Evolutionary conservation across 1,140 invertebrate genomes (phyloP).

Genomic region (Capitella teleta): DNA sequence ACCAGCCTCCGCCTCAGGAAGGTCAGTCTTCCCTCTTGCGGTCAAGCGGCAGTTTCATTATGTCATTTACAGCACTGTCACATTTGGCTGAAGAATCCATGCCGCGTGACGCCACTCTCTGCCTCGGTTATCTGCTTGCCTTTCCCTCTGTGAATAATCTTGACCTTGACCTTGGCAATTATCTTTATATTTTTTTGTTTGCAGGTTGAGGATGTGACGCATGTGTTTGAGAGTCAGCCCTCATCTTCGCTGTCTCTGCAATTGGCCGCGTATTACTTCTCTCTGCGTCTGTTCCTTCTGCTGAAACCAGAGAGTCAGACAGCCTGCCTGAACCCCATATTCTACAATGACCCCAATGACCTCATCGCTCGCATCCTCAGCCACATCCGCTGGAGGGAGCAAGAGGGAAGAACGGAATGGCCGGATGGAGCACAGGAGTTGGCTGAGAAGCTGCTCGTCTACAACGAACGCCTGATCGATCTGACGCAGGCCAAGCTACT

Average conservation of each 20-base stretch:
- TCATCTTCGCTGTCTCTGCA: constrained; percentile 33
- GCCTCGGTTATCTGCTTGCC: constrained; percentile 34
- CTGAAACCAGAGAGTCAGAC: constrained; percentile 17
- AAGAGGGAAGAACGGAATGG: constrained; percentile 16
- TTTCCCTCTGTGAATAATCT: constrained; percentile 20
- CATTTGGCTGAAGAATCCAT: constrained; percentile 27
- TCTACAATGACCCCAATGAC: constrained; percentile 20
- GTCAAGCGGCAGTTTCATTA: too few species aligned
- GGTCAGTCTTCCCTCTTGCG: too few species aligned
- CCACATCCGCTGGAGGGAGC: constrained; percentile 12
- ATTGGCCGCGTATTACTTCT: constrained; percentile 35
- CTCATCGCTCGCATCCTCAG: constrained; percentile 20
- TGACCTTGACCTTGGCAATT: neutral
- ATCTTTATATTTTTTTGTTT: neutral
- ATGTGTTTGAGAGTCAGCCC: constrained; percentile 28
- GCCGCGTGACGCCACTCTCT: constrained; percentile 27
- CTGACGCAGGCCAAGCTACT: constrained; percentile 40
- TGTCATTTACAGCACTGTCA: constrained; percentile 34
- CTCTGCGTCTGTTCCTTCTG: constrained; percentile 26
- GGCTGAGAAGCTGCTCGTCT: constrained; percentile 23
- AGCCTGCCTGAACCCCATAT: constrained; percentile 17
- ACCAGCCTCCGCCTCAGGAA: too few species aligned
- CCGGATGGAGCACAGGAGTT: constrained; percentile 17
- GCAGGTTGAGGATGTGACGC: constrained; percentile 23
- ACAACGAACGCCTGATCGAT: constrained; percentile 37